Evolutionary conservation across 2,797 vertebrate genomes (phyloP).

Genomic region (Meriones psammophilus): DNA sequence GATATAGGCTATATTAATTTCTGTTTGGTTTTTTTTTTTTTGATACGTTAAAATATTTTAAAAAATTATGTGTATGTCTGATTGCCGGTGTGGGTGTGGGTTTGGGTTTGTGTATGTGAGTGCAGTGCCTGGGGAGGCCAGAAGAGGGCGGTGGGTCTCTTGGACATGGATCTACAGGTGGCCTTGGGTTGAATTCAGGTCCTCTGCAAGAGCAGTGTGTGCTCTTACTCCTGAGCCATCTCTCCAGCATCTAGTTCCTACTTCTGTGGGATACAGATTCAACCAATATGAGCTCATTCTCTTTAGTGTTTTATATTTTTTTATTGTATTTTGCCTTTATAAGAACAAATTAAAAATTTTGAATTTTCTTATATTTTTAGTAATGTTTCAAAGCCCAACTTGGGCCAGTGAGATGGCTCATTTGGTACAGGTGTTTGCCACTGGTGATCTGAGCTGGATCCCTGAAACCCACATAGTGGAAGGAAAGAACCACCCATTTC

Average conservation of each 20-base stretch:
- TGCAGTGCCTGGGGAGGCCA: neutral
- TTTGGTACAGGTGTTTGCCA: neutral
- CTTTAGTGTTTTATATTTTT: constrained; percentile 21
- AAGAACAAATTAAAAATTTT: constrained; percentile 20
- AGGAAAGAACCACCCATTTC: neutral
- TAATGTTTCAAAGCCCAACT: constrained; percentile 32
- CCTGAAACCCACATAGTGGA: neutral
- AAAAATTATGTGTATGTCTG: neutral
- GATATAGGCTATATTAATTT: neutral
- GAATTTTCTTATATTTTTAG: neutral
- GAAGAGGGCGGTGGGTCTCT: neutral
- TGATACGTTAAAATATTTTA: constrained; percentile 15
- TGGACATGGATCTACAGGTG: neutral
- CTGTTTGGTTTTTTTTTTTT: neutral
- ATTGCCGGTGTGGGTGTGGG: neutral
- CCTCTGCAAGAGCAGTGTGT: neutral
- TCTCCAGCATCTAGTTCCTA: neutral
- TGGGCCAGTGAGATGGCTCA: neutral
- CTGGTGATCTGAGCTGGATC: neutral
- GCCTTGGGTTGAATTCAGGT: neutral
- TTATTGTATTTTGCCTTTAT: constrained; percentile 54
- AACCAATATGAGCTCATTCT: constrained; percentile 20
- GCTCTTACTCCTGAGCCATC: neutral
- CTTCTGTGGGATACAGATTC: neutral
- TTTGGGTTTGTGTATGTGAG: neutral